Conservation (phyloP, 1,140 invertebrate species). For the Subanguina moxae region DNA sequence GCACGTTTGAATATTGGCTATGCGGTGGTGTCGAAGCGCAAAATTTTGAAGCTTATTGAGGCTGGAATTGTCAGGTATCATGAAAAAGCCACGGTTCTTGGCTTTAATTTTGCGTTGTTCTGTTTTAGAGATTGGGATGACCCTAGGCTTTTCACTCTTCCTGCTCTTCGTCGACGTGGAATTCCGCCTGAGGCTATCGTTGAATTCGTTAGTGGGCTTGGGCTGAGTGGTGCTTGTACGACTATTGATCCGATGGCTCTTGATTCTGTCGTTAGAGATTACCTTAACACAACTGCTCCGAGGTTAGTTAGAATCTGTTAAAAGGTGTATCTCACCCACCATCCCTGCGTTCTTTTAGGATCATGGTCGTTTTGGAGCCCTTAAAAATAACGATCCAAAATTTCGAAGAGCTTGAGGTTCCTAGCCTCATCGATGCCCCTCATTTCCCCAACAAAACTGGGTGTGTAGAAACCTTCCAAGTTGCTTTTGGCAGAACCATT, state of each 20-base stretch:
- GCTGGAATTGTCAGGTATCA: conserved; percentile 74
- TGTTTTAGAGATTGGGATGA: conserved; percentile 85
- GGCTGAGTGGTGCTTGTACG: conserved; percentile 88
- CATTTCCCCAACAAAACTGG: conserved; percentile 77
- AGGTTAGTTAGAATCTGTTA: conserved; percentile 61
- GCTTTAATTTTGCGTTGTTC: not conserved
- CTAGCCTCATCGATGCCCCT: conserved; percentile 65
- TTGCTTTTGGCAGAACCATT: conserved; percentile 72
- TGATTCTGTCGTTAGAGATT: conserved; percentile 83
- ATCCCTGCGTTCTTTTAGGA: conserved; percentile 61
- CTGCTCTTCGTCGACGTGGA: conserved; percentile 83
- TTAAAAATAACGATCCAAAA: conserved; percentile 84
- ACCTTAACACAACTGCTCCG: conserved; percentile 79
- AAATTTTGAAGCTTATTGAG: conserved; percentile 88
- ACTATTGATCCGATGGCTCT: conserved; percentile 81
- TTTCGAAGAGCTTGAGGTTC: conserved; percentile 47
- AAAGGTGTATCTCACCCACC: not conserved
- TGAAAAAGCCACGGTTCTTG: not conserved
- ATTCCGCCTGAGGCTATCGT: conserved; percentile 90
- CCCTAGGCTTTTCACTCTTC: conserved; percentile 87
- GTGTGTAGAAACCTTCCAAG: conserved; percentile 71
- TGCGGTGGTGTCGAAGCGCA: conserved; percentile 94
- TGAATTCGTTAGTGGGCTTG: conserved; percentile 85
- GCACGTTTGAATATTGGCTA: conserved; percentile 91
- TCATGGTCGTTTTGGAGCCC: conserved; percentile 90